Conservation (phyloP, 2,797 vertebrate species). For the Anguilla obscura region DNA sequence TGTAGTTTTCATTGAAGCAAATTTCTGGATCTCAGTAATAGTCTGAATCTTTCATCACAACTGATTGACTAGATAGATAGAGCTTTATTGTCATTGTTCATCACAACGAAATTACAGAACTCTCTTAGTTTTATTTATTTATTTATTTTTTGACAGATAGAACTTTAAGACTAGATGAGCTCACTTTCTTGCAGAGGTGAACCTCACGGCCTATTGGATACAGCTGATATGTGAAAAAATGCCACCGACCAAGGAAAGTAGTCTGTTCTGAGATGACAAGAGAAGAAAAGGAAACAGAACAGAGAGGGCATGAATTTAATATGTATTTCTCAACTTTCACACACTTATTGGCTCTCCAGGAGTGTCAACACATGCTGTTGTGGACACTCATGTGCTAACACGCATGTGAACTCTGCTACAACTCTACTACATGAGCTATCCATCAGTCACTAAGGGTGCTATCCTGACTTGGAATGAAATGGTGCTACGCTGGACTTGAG, state of each 20-base stretch:
- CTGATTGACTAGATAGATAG: neutral
- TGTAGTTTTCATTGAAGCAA: neutral
- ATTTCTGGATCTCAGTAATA: neutral
- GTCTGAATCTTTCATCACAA: neutral
- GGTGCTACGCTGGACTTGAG: no score
- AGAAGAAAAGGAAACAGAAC: neutral
- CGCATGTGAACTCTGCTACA: neutral
- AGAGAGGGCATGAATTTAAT: neutral
- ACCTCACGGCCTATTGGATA: neutral
- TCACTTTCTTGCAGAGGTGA: neutral
- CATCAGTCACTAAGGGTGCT: neutral
- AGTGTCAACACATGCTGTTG: neutral
- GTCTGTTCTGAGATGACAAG: neutral
- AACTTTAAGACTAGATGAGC: neutral
- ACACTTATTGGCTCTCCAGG: neutral
- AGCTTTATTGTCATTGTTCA: no score
- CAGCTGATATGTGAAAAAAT: neutral
- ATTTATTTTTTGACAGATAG: no score
- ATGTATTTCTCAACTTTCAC: no score
- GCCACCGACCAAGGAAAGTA: neutral
- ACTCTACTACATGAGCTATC: neutral
- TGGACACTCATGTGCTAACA: neutral
- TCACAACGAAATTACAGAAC: no score
- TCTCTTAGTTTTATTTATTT: no score
- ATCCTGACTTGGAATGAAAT: neutral